Evolutionary conservation across 2,113 vertebrate species (phyloP).

Genomic region (Toxotes chatareus): DNA sequence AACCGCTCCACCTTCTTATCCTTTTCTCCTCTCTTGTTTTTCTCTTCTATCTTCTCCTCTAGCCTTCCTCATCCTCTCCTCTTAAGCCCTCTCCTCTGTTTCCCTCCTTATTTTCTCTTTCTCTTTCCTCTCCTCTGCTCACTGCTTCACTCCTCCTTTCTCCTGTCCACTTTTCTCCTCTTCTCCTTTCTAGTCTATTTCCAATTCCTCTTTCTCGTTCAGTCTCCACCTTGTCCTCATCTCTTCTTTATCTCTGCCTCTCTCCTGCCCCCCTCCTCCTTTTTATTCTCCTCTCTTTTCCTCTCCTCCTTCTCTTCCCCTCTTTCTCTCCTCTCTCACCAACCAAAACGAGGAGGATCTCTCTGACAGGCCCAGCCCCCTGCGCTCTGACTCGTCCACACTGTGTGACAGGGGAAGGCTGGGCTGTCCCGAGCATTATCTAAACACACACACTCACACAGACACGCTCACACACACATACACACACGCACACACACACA

Average conservation of each 20-base stretch:
- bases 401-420: conserved; percentile 78
- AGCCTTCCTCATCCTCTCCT: neutral
- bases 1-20: no score
- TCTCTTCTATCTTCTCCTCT: no score
- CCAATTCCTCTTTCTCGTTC: neutral
- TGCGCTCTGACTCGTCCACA: conserved; percentile 73
- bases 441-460: conserved; percentile 69
- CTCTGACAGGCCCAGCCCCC: conserved; percentile 68
- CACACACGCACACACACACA: conserved; percentile 32
- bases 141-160: neutral
- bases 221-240: neutral
- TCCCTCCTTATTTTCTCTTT: no score
- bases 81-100: neutral
- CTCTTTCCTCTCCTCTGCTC: neutral
- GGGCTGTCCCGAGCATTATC: conserved; percentile 83
- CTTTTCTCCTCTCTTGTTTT: neutral
- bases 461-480: conserved; percentile 33
- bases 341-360: conserved; percentile 66
- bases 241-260: neutral
- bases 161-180: neutral
- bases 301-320: conserved; percentile 3
- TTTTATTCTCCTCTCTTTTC: neutral
- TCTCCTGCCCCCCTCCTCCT: neutral
- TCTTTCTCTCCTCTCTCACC: conserved; percentile 27
- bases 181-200: neutral